These are phyloP conservation scores for Lingula anatina DNA, from an alignment of 2,888 invertebrate genomes.

Conservation along the genomic window DNA sequence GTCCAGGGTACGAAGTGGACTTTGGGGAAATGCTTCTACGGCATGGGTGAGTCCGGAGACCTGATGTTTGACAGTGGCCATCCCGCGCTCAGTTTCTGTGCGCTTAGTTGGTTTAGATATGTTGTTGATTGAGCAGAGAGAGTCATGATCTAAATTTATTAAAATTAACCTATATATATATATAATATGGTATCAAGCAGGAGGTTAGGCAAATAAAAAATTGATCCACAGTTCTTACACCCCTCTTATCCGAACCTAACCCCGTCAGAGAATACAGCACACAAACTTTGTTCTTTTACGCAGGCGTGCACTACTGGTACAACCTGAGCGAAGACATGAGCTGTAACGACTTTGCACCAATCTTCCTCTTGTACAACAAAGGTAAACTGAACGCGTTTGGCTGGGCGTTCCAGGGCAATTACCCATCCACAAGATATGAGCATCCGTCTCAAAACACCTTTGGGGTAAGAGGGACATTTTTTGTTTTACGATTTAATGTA, in stretches of 20 bases:
- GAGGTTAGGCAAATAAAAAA: no score
- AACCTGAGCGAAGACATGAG: constrained; percentile 23
- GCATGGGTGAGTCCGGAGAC: constrained; percentile 50
- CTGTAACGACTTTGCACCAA: constrained; percentile 33
- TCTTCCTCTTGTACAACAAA: constrained; percentile 38
- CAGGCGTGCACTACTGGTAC: constrained; percentile 42
- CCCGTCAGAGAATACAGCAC: background rate
- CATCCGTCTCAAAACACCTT: constrained; percentile 13
- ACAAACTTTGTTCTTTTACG: background rate
- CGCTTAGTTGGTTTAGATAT: no score
- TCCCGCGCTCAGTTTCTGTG: no score
- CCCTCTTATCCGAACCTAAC: no score
- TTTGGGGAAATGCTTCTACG: constrained; percentile 38
- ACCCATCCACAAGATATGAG: constrained; percentile 17
- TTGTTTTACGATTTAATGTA: no score
- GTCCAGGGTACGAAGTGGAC: constrained; percentile 33
- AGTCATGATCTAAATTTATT: no score
- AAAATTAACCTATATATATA: no score
- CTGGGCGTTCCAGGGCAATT: no score
- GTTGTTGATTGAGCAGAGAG: no score
- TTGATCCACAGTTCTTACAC: no score
- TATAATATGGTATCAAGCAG: no score
- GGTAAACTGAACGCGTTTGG: constrained; percentile 33
- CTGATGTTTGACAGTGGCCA: no score
- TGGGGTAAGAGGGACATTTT: constrained; percentile 5